phyloP scores from a whole-genome alignment of 2,888 invertebrate genomes.

The Mechanitis messenoides region DNA sequence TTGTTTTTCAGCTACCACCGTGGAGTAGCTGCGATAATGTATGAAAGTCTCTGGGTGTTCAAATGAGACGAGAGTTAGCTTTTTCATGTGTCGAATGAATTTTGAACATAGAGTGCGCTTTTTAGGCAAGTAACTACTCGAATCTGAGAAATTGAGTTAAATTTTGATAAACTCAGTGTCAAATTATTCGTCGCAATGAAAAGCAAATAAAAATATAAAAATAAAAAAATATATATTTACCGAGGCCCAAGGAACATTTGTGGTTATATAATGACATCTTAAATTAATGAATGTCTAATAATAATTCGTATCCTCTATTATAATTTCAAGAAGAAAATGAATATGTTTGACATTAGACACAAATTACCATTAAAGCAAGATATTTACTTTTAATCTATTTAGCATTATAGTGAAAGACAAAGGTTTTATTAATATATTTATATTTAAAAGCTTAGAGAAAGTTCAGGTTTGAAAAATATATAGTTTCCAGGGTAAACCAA shows the following conservation, averaged over 20 bases:
- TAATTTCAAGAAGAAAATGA: no score
- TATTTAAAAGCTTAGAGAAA: no score
- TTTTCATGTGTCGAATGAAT: slow-evolving; percentile 31
- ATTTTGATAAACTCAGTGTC: background rate
- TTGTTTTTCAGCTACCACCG: slow-evolving; percentile 47
- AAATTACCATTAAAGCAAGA: no score
- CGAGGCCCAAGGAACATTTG: slow-evolving; percentile 38
- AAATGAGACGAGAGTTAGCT: slow-evolving; percentile 39
- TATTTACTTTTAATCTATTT: no score
- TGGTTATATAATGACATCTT: slow-evolving; percentile 28
- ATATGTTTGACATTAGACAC: no score
- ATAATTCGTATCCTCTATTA: no score
- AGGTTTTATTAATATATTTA: no score
- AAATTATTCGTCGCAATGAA: background rate
- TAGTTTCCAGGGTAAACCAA: no score
- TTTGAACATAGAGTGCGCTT: slow-evolving; percentile 12
- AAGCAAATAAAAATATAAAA: background rate
- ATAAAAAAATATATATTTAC: slow-evolving; percentile 29
- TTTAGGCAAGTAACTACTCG: slow-evolving; percentile 9
- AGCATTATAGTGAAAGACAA: no score
- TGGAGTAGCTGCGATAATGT: slow-evolving; percentile 46
- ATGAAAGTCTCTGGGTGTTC: slow-evolving; percentile 45
- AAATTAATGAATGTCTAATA: background rate
- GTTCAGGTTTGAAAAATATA: no score
- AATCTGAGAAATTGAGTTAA: slow-evolving; percentile 8